Evolutionary conservation across 2,113 vertebrate genomes (phyloP).

Genomic region (Pseudorhombus dupliciocellatus): DNA sequence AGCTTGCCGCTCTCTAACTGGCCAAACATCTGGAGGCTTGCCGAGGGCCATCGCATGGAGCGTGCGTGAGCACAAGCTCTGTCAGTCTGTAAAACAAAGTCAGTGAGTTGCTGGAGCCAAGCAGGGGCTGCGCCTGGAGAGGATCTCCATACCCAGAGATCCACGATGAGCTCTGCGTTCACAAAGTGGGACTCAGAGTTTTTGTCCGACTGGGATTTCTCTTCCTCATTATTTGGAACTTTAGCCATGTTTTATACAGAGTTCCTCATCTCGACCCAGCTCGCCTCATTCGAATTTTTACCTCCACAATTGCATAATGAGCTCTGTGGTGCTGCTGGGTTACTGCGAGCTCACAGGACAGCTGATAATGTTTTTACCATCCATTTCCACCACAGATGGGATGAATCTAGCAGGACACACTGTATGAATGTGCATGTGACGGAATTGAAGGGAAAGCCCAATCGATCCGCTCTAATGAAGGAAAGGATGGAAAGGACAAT

Average conservation of each 20-base stretch:
- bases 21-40: not conserved
- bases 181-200: no score
- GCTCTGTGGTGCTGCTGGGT: no score
- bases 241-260: no score
- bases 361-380: not conserved
- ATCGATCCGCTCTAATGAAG: not conserved
- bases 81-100: not conserved
- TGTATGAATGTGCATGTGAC: not conserved
- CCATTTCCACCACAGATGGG: not conserved
- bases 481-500: no score
- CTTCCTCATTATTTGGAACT: no score
- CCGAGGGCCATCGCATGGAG: not conserved
- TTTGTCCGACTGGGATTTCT: no score
- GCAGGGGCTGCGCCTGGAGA: not conserved
- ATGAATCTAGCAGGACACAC: not conserved
- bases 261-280: not conserved
- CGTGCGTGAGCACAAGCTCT: not conserved
- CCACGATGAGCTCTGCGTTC: not conserved
- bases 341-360: no score
- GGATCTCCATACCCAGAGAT: not conserved
- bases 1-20: not conserved
- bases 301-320: no score
- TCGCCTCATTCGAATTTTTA: no score
- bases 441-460: no score
- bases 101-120: not conserved